phyloP scores from a whole-genome alignment of 2,113 vertebrate genomes.

The Bagarius yarrelli region DNA sequence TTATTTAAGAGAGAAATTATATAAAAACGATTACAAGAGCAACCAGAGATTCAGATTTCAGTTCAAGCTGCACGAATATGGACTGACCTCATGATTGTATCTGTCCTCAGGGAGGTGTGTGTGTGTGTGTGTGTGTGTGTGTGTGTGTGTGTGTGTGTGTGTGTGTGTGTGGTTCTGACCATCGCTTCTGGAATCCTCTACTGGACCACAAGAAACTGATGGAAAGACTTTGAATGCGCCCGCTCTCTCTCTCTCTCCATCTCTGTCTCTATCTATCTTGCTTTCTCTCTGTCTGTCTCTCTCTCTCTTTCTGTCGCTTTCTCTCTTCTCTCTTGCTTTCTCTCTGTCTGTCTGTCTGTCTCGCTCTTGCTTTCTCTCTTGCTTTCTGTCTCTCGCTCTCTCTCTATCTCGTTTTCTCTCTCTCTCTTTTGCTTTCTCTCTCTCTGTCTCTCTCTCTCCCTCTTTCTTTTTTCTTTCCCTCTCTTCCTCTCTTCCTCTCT shows the following conservation, averaged over 20 bases:
- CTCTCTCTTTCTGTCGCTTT: background rate
- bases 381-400: background rate
- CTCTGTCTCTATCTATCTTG: background rate
- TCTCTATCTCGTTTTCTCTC: background rate
- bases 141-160: constrained; percentile 1
- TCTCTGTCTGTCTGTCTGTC: background rate
- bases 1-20: background rate
- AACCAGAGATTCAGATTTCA: background rate
- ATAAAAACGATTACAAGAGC: background rate
- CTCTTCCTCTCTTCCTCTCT: background rate
- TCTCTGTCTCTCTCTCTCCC: background rate
- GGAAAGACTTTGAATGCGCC: constrained; percentile 3
- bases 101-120: constrained; percentile 5
- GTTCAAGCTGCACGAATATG: background rate
- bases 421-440: constrained; percentile 8
- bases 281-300: background rate
- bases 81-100: constrained; percentile 9
- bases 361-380: background rate
- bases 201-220: constrained; percentile 61
- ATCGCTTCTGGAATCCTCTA: constrained; percentile 46
- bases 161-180: constrained; percentile 23
- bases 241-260: background rate
- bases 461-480: too few relatives aligned
- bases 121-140: constrained; percentile 16
- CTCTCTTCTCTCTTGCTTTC: background rate